phyloP scores from a whole-genome alignment of 2,113 vertebrate genomes.

The Chunga burmeisteri region DNA sequence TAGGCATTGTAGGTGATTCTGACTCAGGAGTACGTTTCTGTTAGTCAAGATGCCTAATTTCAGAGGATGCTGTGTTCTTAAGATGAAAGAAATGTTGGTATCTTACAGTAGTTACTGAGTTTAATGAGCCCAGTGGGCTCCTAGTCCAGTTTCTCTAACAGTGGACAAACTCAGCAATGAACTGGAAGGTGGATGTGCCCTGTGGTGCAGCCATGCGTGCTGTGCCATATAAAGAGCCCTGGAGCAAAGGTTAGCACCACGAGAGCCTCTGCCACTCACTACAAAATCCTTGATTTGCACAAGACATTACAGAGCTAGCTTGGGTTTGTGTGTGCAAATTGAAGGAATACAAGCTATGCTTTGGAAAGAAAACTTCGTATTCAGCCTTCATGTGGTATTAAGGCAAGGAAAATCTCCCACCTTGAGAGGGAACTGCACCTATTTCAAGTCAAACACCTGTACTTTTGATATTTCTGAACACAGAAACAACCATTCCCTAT shows the following conservation, averaged over 20 bases:
- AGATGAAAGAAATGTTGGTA: neutral
- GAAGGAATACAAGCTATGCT: neutral
- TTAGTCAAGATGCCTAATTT: neutral
- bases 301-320: neutral
- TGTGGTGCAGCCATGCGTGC: neutral
- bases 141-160: neutral
- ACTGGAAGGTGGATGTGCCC: neutral
- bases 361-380: neutral
- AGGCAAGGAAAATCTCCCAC: neutral
- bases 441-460: neutral
- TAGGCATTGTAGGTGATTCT: neutral
- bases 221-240: neutral
- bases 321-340: neutral
- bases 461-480: neutral
- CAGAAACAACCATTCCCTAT: neutral
- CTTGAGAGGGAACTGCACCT: neutral
- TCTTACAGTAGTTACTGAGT: neutral
- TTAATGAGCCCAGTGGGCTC: neutral
- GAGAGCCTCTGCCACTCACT: neutral
- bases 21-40: neutral
- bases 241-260: neutral
- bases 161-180: neutral
- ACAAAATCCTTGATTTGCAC: neutral
- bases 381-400: neutral
- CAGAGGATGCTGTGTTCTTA: neutral